Percentiles rank a stretch among this genome's conserved stretches.
Conservation (phyloP, 2,797 vertebrate genomes). For the Danio choprae region DNA sequence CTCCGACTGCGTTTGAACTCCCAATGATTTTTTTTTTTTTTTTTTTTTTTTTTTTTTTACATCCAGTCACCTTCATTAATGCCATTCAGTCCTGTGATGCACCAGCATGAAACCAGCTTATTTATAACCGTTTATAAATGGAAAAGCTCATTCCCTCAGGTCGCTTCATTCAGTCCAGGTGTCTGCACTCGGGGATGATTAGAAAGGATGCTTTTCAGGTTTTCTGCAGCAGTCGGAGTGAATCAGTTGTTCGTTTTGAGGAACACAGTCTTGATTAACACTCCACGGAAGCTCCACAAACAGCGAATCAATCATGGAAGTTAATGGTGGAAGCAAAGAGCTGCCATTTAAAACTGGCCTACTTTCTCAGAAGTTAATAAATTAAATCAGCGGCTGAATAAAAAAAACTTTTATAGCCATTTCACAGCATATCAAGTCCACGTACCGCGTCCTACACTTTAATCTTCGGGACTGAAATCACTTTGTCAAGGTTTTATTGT, state of each 20-base stretch:
- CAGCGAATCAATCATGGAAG: constrained; percentile 9
- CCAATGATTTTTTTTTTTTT: not conserved
- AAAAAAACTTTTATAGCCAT: constrained; percentile 18
- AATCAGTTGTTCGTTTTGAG: constrained; percentile 14
- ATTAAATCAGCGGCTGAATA: constrained; percentile 15
- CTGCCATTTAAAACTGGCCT: constrained; percentile 11
- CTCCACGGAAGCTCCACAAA: not conserved
- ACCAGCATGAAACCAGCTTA: constrained; percentile 35
- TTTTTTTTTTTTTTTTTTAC: not conserved
- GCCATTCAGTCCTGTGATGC: not conserved
- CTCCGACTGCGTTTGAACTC: constrained; percentile 18
- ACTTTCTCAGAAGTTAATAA: constrained; percentile 21
- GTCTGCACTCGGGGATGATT: constrained; percentile 21
- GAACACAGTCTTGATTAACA: constrained; percentile 22
- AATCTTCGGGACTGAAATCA: not conserved
- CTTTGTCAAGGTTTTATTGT: constrained; percentile 4
- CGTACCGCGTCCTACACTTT: not conserved
- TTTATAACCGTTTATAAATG: constrained; percentile 35
- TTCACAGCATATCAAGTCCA: constrained; percentile 14
- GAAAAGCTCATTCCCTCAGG: constrained; percentile 9
- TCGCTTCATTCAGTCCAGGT: constrained; percentile 23
- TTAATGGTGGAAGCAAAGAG: constrained; percentile 9
- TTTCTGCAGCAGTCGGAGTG: constrained; percentile 2
- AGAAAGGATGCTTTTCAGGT: not conserved
- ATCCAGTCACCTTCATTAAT: constrained; percentile 29